phyloP scores from a whole-genome alignment of 2,797 vertebrate genomes.

The Pachyuromys duprasi region DNA sequence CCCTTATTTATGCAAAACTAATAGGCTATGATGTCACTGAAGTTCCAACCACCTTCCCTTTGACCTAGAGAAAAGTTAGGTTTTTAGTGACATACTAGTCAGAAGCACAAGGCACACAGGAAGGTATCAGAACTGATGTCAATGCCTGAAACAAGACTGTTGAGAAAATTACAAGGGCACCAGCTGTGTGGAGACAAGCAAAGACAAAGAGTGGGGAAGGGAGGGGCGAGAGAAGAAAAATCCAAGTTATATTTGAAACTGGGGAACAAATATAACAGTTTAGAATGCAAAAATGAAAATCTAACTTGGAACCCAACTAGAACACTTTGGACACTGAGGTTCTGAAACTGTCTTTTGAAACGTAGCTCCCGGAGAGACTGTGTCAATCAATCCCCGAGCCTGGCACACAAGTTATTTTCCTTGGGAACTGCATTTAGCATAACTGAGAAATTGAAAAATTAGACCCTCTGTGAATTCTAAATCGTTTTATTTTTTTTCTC shows the following conservation, averaged over 20 bases:
- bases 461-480: slow-evolving; percentile 51
- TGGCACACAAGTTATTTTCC: slow-evolving; percentile 15
- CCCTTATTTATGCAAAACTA: slow-evolving; percentile 70
- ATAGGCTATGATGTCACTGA: background rate
- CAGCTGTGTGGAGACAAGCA: background rate
- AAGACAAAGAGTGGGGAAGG: background rate
- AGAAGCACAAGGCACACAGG: slow-evolving; percentile 65
- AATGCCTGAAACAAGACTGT: slow-evolving; percentile 70
- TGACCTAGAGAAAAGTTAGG: slow-evolving; percentile 72
- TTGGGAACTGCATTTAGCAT: background rate
- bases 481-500: slow-evolving; percentile 52
- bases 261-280: slow-evolving; percentile 18
- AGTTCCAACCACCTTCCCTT: slow-evolving; percentile 67
- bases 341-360: slow-evolving; percentile 45
- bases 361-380: background rate
- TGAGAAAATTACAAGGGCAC: slow-evolving; percentile 35
- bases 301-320: slow-evolving; percentile 25
- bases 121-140: slow-evolving; percentile 64
- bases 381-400: background rate
- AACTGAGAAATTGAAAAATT: slow-evolving; percentile 63
- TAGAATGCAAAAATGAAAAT: slow-evolving; percentile 42
- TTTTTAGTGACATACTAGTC: slow-evolving; percentile 63
- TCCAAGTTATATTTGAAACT: slow-evolving; percentile 31
- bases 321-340: background rate
- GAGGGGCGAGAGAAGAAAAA: background rate